A percentile compares a stretch with the other conserved stretches of the same genome.
These are phyloP conservation scores for Perizoma affinitatum DNA, from an alignment of 2,888 invertebrate genomes.

Conservation along the genomic window DNA sequence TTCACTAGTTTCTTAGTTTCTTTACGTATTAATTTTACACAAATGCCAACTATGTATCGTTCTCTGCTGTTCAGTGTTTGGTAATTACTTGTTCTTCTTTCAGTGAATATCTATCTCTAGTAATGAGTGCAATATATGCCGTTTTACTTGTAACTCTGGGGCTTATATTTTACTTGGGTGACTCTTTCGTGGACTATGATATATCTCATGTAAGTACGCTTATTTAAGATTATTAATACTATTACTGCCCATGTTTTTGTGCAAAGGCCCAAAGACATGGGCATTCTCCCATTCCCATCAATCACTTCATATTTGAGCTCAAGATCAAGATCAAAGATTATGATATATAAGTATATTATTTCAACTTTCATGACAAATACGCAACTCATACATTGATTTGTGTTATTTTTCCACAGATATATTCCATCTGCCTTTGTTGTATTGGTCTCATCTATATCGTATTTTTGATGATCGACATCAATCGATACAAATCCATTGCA, in stretches of 20 bases:
- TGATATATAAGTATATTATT: too few relatives aligned
- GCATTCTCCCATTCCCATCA: too few relatives aligned
- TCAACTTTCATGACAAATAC: too few relatives aligned
- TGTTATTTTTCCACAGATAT: conserved; percentile 71
- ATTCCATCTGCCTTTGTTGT: conserved; percentile 83
- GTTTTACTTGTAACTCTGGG: conserved; percentile 87
- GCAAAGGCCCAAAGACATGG: too few relatives aligned
- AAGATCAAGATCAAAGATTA: too few relatives aligned
- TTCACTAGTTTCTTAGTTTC: too few relatives aligned
- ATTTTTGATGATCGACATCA: conserved; percentile 86
- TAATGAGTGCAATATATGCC: conserved; percentile 87
- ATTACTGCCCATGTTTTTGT: too few relatives aligned
- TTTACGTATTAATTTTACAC: too few relatives aligned
- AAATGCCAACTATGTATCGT: background rate
- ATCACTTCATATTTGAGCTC: too few relatives aligned
- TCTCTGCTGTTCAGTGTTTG: background rate
- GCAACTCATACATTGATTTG: too few relatives aligned
- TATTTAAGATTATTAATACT: too few relatives aligned
- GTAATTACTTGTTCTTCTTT: conserved; percentile 45
- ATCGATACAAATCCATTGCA: conserved; percentile 80
- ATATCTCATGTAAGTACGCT: conserved; percentile 80
- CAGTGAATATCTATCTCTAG: conserved; percentile 85
- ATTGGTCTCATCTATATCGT: conserved; percentile 85
- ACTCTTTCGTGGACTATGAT: conserved; percentile 77
- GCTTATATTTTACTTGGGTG: conserved; percentile 85